These are phyloP conservation scores for Calcarius lapponicus DNA, from an alignment of 2,797 vertebrate genomes.

Conservation along the genomic window DNA sequence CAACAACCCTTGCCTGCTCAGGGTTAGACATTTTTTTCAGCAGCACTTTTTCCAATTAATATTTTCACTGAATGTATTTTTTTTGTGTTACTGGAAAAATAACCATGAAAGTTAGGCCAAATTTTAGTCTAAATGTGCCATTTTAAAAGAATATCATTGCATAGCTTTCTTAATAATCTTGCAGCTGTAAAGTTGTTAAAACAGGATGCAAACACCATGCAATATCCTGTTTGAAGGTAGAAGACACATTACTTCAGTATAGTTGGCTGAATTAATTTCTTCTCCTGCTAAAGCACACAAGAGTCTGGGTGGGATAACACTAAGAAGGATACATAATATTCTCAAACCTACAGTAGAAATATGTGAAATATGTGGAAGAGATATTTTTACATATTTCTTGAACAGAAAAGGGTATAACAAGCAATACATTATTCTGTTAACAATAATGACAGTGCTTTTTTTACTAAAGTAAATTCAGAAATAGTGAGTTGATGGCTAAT, in stretches of 20 bases:
- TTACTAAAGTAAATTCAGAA: not conserved
- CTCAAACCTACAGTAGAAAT: conserved; percentile 22
- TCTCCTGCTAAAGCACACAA: not conserved
- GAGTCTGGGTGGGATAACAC: not conserved
- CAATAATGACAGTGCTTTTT: not conserved
- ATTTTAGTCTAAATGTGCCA: not conserved
- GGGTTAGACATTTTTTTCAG: not conserved
- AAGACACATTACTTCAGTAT: not conserved
- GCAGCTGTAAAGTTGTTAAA: conserved; percentile 6
- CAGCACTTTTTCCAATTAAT: not conserved
- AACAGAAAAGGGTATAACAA: conserved; percentile 14
- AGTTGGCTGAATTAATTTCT: conserved; percentile 2
- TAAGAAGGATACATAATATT: conserved; percentile 35
- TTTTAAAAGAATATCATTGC: not conserved
- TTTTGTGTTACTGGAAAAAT: not conserved
- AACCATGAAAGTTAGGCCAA: not conserved
- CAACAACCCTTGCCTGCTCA: not conserved
- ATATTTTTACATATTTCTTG: conserved; percentile 10
- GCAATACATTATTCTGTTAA: conserved; percentile 5
- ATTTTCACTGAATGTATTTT: not conserved
- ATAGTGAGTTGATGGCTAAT: not conserved
- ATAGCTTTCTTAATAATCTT: not conserved
- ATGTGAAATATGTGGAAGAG: not conserved
- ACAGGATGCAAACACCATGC: not conserved
- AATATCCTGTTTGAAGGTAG: not conserved